Conservation (phyloP, 2,797 vertebrate species). For the Anabas testudineus region DNA sequence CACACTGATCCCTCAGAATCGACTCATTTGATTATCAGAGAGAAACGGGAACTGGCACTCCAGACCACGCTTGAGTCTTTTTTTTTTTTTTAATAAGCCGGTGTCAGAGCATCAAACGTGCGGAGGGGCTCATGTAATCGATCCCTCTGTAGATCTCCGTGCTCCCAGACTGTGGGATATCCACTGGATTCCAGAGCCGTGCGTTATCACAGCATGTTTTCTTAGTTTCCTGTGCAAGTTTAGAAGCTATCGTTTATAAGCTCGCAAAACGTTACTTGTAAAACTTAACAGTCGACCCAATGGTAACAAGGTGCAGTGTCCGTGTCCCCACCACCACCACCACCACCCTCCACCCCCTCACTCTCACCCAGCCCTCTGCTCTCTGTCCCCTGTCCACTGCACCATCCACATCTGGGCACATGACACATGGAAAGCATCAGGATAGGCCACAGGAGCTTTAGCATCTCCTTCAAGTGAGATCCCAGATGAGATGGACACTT, state of each 20-base stretch:
- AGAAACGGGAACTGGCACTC: constrained; percentile 4
- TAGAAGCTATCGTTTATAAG: constrained; percentile 84
- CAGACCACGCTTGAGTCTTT: constrained; percentile 11
- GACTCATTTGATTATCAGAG: constrained; percentile 5
- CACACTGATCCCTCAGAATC: neutral
- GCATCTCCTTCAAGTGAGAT: constrained; percentile 7
- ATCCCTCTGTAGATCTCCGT: constrained; percentile 70
- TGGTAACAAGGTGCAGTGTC: constrained; percentile 81
- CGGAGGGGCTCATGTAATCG: constrained; percentile 74
- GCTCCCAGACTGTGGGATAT: constrained; percentile 72
- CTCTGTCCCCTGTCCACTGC: constrained; percentile 59
- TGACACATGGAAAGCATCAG: constrained; percentile 80
- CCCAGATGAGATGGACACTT: neutral
- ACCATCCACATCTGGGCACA: constrained; percentile 57
- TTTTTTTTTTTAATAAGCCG: constrained; percentile 62
- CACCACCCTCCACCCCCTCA: constrained; percentile 1
- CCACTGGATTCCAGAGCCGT: constrained; percentile 79
- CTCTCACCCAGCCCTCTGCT: neutral
- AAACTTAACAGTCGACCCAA: constrained; percentile 85
- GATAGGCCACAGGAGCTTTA: constrained; percentile 42
- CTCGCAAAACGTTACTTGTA: constrained; percentile 86
- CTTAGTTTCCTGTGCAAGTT: constrained; percentile 81
- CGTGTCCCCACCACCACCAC: no score
- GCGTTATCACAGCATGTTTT: constrained; percentile 83
- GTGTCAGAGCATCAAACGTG: constrained; percentile 64